Base-by-base conservation (phyloP, 1,140 invertebrate genomes). In the Drosophila sp. region DNA sequence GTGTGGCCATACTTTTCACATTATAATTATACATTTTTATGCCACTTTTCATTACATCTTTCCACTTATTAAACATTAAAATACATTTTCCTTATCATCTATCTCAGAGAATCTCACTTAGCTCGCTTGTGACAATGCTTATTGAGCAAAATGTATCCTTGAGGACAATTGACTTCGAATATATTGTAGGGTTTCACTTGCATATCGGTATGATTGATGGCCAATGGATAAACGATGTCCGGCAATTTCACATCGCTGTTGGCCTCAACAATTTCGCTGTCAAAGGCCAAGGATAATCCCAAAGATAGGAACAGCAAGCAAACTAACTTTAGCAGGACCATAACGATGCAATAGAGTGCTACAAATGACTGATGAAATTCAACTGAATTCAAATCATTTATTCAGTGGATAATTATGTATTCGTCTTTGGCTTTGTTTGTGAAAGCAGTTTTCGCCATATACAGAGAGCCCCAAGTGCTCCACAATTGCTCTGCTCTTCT, bases 81-180 rank as follows among this genome's bases (percentile, higher is more conserved):
- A 27, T 1, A 50, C 23, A 50, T 27, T 27, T 50, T 27, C 5
- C 6, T 27, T 38, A 38, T 11, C 35, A 38, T 11, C 35, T 35
- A 35, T 7, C 8, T 35, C 33, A 11, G 35, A 7, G 2, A 25
- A 25, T 50, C 1, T 38, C 47, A 66, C 47, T 76, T 76, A 23
- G 84, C 90, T 6, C 83, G 67, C 38, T 79, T 90, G 5, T 91
- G 90, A 11, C 90, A 91, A 41, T 90, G 82, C 54, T 91, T 91
- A 44, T 91, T 87, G 27, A 76, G 77, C 68, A 91, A 66, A 4
- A 91, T 64, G 63, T 87, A 91, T 25, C 90, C 90, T 11, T 62
- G 61, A 0, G 90, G 90, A 27, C 90, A 91, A 38, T 61, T 84
- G 50, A 72, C 80, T 60, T 90, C 75, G 57, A 91, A 60, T 56